Evolutionary conservation across 1,140 invertebrate species (phyloP).

Genomic region (Mercenaria mercenaria): DNA sequence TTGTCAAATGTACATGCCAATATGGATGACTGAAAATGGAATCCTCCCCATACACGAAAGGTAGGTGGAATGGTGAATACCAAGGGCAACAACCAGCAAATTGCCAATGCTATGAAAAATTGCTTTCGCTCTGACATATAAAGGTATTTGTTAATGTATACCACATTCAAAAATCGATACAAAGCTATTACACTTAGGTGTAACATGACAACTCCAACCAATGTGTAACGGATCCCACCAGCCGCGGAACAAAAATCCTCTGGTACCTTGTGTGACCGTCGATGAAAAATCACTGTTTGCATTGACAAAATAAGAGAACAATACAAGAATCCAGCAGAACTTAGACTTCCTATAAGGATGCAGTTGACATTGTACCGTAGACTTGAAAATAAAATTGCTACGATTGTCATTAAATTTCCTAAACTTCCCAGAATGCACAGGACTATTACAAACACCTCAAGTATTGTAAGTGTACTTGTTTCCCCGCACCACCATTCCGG

Average conservation of each 20-base stretch:
- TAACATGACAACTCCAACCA: constrained; percentile 80
- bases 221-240: constrained; percentile 77
- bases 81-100: constrained; percentile 79
- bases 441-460: constrained; percentile 72
- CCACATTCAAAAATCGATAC: constrained; percentile 80
- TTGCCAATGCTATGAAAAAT: constrained; percentile 67
- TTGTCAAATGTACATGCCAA: constrained; percentile 79
- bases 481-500: constrained; percentile 72
- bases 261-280: constrained; percentile 65
- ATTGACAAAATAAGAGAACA: constrained; percentile 76
- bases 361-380: constrained; percentile 81
- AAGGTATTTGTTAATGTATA: constrained; percentile 75
- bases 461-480: constrained; percentile 55
- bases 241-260: constrained; percentile 73
- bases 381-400: constrained; percentile 80
- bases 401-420: constrained; percentile 80
- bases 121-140: constrained; percentile 68
- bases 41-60: constrained; percentile 76
- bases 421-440: constrained; percentile 75
- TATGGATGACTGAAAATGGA: constrained; percentile 76
- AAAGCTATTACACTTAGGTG: constrained; percentile 80
- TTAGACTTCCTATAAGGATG: constrained; percentile 81
- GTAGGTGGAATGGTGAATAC: constrained; percentile 77
- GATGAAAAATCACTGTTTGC: constrained; percentile 78
- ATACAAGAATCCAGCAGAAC: constrained; percentile 79